phyloP scores from a whole-genome alignment of 2,888 invertebrate genomes.

The Pristionchus japonicus region DNA sequence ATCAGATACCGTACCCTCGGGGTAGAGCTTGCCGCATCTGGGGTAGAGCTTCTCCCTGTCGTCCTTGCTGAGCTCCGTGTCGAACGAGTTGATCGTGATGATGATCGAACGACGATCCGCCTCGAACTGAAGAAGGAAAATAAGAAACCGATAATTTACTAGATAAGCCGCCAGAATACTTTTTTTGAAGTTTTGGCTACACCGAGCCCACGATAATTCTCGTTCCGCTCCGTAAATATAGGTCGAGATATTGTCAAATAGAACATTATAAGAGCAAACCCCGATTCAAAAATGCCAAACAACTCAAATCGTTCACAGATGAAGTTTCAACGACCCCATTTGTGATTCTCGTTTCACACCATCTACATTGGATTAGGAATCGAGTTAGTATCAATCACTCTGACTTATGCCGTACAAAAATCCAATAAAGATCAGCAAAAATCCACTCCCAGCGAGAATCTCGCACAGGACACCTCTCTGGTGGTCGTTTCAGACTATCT shows the following conservation, averaged over 20 bases:
- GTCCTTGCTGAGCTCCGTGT: slow-evolving; percentile 97
- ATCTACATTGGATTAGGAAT: not conserved
- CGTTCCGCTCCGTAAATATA: too few species aligned
- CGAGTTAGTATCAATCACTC: not conserved
- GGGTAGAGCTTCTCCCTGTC: slow-evolving; percentile 97
- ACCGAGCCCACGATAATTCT: too few species aligned
- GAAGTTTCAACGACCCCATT: not conserved
- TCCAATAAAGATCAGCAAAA: too few species aligned
- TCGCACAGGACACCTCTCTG: too few species aligned
- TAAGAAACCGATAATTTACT: not conserved
- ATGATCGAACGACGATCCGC: slow-evolving; percentile 99
- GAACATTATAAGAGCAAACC: too few species aligned
- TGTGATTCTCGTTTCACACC: not conserved
- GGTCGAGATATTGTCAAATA: too few species aligned
- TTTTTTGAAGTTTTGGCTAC: too few species aligned
- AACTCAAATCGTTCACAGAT: not conserved
- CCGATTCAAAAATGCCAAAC: too few species aligned
- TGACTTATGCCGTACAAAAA: not conserved
- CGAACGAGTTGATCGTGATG: slow-evolving; percentile 99
- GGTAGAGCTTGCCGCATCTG: slow-evolving; percentile 79
- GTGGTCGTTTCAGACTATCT: too few species aligned
- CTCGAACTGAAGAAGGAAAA: slow-evolving; percentile 85
- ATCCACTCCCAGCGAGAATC: too few species aligned
- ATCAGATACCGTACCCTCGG: slow-evolving; percentile 80
- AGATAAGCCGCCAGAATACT: too few species aligned